phyloP scores from a whole-genome alignment of 2,797 vertebrate species.

The Semotilus atromaculatus region DNA sequence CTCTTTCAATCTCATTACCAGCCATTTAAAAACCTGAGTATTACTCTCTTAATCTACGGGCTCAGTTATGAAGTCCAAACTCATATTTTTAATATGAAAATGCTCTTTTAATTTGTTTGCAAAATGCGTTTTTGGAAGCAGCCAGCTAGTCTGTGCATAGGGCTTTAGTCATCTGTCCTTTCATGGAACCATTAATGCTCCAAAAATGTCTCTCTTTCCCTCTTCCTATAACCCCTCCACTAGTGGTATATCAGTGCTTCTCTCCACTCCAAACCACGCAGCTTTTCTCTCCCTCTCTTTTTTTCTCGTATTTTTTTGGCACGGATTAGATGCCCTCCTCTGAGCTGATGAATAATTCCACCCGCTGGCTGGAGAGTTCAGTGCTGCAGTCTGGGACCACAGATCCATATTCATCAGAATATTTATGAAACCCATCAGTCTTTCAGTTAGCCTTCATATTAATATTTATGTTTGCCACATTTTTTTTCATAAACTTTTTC shows the following conservation, averaged over 20 bases:
- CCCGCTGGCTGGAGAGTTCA: constrained; percentile 44
- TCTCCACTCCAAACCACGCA: constrained; percentile 24
- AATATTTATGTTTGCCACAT: constrained; percentile 42
- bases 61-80: not conserved
- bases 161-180: not conserved
- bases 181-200: constrained; percentile 18
- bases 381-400: constrained; percentile 15
- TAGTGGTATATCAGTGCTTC: constrained; percentile 9
- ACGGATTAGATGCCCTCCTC: constrained; percentile 42
- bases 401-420: constrained; percentile 47
- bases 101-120: constrained; percentile 7
- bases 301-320: constrained; percentile 32
- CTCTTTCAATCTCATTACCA: not conserved
- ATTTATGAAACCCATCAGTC: constrained; percentile 48
- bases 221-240: not conserved
- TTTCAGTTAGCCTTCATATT: constrained; percentile 38
- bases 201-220: not conserved
- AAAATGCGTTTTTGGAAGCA: constrained; percentile 9
- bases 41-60: not conserved
- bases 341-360: constrained; percentile 49
- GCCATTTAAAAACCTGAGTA: not conserved
- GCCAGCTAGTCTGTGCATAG: not conserved
- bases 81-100: not conserved
- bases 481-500: not conserved
- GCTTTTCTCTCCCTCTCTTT: constrained; percentile 13